Base-by-base conservation (phyloP, 2,113 vertebrate species). In the Myiopsitta monachus region DNA sequence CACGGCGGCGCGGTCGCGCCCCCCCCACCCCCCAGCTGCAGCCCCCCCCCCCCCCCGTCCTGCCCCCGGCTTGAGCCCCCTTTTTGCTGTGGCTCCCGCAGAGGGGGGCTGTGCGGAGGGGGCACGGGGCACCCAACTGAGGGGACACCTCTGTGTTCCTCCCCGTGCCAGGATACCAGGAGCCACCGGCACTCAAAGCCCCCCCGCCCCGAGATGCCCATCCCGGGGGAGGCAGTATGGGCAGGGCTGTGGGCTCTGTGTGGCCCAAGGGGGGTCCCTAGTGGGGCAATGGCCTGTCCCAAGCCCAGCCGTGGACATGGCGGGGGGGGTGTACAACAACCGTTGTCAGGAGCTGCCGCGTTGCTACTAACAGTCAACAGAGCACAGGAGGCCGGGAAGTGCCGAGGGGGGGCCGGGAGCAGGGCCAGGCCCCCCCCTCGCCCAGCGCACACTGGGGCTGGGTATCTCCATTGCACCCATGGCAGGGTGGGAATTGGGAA, bases 361-460 rank as follows among this genome's bases (percentile, higher is more conserved):
- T 92, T 95, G 92, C 94, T 92, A 94, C 89, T 85, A 95, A 94
- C 92, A 95, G 46, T 83, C 85, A 92, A 92, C 89, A 89, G 7
- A 80, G 73, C 81, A 14, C 39, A 10, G 70, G 3, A 4, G 11
- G 59, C n/a, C 2, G 81, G 80, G 81, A 64, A 51, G 47, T 1
- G 6, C 10, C 9, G 33, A 49, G 22, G 28, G 14, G 30, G 10
- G n/a, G n/a, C 18, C 26, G 79, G 54, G 80, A 44, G 18, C 4
- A 8, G 23, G 28, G 55, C 51, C 83, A 76, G 63, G 7, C 21
- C 83, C 77, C 59, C 52, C 59, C 59, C n/a, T 1, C 1, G 3
- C 7, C 16, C 1, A 0, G 19, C 16, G 41, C 38, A 18, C 18
- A 17, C 9, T 4, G 24, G 6, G 55, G 55, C 31, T 70, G 63